phyloP scores from a whole-genome alignment of 2,113 vertebrate species.

The Neotoma lepida region DNA sequence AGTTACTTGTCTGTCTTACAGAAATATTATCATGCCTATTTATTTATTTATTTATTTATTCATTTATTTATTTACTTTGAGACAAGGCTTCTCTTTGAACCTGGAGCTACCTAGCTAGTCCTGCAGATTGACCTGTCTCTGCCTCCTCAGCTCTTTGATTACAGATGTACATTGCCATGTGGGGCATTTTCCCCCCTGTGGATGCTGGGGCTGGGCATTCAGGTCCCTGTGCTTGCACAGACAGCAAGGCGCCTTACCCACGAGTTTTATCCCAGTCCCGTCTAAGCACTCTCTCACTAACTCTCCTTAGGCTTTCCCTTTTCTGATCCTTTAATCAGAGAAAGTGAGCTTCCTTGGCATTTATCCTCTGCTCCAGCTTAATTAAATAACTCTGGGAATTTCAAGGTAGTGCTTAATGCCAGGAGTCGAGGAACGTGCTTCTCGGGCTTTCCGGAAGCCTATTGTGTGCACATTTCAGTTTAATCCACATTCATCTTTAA shows the following conservation, averaged over 20 bases:
- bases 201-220: background rate
- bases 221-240: background rate
- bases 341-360: background rate
- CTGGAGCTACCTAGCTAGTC: background rate
- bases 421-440: background rate
- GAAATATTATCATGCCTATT: background rate
- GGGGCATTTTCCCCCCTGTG: too few relatives aligned
- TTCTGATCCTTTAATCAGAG: background rate
- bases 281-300: background rate
- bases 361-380: background rate
- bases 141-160: background rate
- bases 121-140: background rate
- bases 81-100: background rate
- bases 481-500: background rate
- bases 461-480: slow-evolving; percentile 9
- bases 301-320: background rate
- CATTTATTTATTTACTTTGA: background rate
- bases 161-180: too few relatives aligned
- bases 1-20: background rate
- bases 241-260: background rate
- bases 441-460: background rate
- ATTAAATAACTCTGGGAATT: background rate
- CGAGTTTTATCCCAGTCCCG: background rate
- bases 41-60: background rate
- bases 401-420: background rate